Evolutionary conservation across 2,797 vertebrate species (phyloP), one percentile per base, ranked within the genome.

Genomic region (Thaleichthys pacificus): DNA sequence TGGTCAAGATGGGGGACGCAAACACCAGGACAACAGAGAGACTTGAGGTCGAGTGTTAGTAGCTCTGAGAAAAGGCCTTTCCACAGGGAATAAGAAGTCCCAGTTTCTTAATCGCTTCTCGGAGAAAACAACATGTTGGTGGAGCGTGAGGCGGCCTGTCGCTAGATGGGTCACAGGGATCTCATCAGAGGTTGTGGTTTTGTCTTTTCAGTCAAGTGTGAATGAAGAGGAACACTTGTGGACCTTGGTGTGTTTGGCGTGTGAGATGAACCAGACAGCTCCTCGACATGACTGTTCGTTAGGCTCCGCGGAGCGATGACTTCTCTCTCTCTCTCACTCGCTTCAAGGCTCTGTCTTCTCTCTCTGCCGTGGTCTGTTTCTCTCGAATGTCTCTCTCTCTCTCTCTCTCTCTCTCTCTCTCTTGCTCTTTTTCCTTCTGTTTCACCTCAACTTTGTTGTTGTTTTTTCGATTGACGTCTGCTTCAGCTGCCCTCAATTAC

Each of bases 261-360:
- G 14, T 9, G 21, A 51, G 38, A 26, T 26, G 42, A 42, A 49
- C 42, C 42, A 17, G 6, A 42, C 24, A 12, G 64, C 64, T 66
- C 6, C 5, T 17, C 42, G 51, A 51, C 38, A 2, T 42, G 38
- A 42, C 38, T 9, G 38, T 42, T 12, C 11, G 60, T 47, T 61
- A 49, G 61, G 32, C 26, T 54, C 67, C 63, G 14, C n/a, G 30
- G 65, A 74, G 15, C 64, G 51, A 42, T 69, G 30, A 60, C 35
- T 35, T 30, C 57, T 54, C 51, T 54, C 1, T 42, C 8, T 42
- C 38, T 42, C 38, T 42, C 7, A 19, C 26, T 69, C 7, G 68
- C 26, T 69, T 61, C 58, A 26, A 12, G 47, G 32, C 64, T 73
- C 58, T n/a, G 71, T 30, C 54, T 8, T 26, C 62, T 58, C 42